Base-by-base conservation (phyloP, 2,113 vertebrate genomes). In the Tringa solitaria region DNA sequence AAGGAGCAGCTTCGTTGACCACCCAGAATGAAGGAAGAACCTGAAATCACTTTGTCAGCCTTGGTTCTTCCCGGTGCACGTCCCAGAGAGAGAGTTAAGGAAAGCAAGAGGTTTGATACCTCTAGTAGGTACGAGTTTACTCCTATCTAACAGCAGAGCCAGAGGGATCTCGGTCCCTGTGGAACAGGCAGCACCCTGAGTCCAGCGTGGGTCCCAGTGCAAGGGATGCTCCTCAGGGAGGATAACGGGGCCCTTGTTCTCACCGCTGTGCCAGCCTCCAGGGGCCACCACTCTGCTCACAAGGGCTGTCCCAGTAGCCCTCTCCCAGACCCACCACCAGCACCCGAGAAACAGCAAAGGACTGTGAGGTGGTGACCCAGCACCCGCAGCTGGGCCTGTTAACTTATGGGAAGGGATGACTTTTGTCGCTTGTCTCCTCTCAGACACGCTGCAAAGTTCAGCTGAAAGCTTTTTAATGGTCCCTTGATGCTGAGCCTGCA, bases 391-490 rank as follows among this genome's bases (percentile, higher is more conserved):
- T 63, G 72, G 6, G 73, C 54, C 73, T 22, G 65, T 20, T n/a
- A 48, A 68, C 78, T 90, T 23, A 27, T 3, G 27, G 89, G 63
- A 93, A 96, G 87, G 88, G 82, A 59, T 10, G 76, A 57, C 89
- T 96, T 93, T 68, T 83, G 90, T 92, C 91, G 83, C 96, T 91
- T 48, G 53, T 39, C 61, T 96, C 95, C 74, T 95, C 63, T 67
- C 86, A 86, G 74, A 48, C 94, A 89, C 12, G 1, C 93, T 81
- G 82, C 87, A 53, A 54, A 84, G 90, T 87, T 80, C 74, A 65
- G 89, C 84, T 80, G 93, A 83, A 83, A 93, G 92, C 90, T 95
- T 83, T 83, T 93, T 95, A 95, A 92, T 69, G 82, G 83, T 92
- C 93, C 89, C 94, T 60, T 89, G 69, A 85, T 91, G 93, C 96